These are phyloP conservation scores for Dilophus febrilis DNA, from an alignment of 2,888 invertebrate genomes.

Conservation along the genomic window DNA sequence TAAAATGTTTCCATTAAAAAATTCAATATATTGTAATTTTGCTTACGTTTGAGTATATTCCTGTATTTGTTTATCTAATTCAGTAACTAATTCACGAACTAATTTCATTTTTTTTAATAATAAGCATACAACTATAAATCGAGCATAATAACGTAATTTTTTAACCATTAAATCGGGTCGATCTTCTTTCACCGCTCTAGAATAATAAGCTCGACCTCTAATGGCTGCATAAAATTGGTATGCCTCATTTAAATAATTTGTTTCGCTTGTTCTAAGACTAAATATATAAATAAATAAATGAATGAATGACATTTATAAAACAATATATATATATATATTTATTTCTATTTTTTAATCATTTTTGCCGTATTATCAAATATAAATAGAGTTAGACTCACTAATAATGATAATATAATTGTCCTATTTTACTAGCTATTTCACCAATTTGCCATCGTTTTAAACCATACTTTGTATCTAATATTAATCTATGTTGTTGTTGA, in stretches of 20 bases:
- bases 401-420: conserved; percentile 95
- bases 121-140: conserved; percentile 91
- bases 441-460: conserved; percentile 97
- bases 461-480: conserved; percentile 84
- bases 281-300: too few species aligned
- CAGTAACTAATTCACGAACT: conserved; percentile 79
- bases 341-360: background rate
- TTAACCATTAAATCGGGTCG: conserved; percentile 93
- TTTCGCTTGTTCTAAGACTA: conserved; percentile 89
- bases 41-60: conserved; percentile 73
- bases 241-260: conserved; percentile 88
- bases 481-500: conserved; percentile 86
- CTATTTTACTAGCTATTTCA: conserved; percentile 96
- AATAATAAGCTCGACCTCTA: conserved; percentile 83
- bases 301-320: too few species aligned
- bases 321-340: background rate
- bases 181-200: conserved; percentile 82
- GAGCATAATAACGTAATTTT: conserved; percentile 84
- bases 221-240: conserved; percentile 94
- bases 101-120: conserved; percentile 84
- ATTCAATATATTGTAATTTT: background rate
- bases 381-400: conserved; percentile 51
- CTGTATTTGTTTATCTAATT: conserved; percentile 83
- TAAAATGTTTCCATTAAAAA: too few species aligned
- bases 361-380: background rate